Conservation (phyloP, 2,797 vertebrate genomes). For the Austrolebias charrua region DNA sequence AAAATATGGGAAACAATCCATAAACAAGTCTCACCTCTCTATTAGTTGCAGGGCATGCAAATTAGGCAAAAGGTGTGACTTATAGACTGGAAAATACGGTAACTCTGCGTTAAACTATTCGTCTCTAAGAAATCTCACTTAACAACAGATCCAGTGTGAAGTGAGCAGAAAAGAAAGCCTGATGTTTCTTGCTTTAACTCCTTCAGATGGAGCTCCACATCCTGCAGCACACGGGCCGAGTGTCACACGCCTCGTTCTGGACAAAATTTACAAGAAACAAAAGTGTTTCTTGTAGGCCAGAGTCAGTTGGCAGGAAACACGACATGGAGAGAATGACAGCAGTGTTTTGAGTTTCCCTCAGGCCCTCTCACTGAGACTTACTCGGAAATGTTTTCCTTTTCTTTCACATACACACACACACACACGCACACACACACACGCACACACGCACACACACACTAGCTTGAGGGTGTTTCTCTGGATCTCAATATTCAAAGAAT, state of each 20-base stretch:
- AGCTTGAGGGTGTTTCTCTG: slow-evolving; percentile 60
- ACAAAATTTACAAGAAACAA: slow-evolving; percentile 42
- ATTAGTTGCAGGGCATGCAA: too few species aligned
- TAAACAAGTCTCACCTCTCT: too few species aligned
- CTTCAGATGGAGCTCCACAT: slow-evolving; percentile 10
- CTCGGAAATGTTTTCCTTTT: slow-evolving; percentile 66
- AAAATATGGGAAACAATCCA: too few species aligned
- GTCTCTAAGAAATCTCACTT: slow-evolving; percentile 23
- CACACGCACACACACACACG: too few species aligned
- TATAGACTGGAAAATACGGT: too few species aligned
- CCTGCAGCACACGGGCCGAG: slow-evolving; percentile 7
- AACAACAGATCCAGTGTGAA: slow-evolving; percentile 61
- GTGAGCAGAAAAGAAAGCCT: slow-evolving; percentile 29
- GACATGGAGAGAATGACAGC: slow-evolving; percentile 47
- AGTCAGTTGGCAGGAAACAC: slow-evolving; percentile 49
- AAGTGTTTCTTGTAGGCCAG: slow-evolving; percentile 37
- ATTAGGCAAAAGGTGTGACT: too few species aligned
- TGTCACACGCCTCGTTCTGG: slow-evolving; percentile 10
- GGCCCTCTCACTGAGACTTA: slow-evolving; percentile 45
- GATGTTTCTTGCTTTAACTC: slow-evolving; percentile 25
- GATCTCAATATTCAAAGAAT: slow-evolving; percentile 69
- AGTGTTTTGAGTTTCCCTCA: slow-evolving; percentile 55
- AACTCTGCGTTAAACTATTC: slow-evolving; percentile 42
- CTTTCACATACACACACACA: too few species aligned
- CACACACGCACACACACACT: slow-evolving; percentile 49